Evolutionary conservation across 2,888 invertebrate species (phyloP).

Genomic region (Asteroscopus sphinx): DNA sequence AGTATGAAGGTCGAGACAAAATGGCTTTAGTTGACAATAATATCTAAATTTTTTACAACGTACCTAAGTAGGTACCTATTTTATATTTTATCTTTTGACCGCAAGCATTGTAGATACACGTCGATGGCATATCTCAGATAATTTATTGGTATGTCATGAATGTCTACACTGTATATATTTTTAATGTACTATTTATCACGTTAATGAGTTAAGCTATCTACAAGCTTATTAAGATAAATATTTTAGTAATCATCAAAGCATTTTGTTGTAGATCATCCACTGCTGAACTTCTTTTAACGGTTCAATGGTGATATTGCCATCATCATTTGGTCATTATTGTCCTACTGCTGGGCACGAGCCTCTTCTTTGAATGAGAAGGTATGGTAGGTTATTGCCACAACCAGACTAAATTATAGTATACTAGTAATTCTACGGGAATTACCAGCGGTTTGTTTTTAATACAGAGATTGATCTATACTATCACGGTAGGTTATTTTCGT

Average conservation of each 20-base stretch:
- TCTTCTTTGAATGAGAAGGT: too few species aligned
- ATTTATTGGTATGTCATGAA: conserved; percentile 45
- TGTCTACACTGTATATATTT: conserved; percentile 32
- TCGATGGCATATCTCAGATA: conserved; percentile 39
- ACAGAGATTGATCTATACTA: not conserved
- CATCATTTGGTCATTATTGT: too few species aligned
- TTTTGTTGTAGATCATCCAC: not conserved
- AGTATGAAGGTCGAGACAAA: conserved; percentile 17
- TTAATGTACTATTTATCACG: conserved; percentile 28
- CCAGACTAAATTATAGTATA: too few species aligned
- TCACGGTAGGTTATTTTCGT: not conserved
- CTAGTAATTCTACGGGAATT: too few species aligned
- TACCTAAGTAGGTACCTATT: too few species aligned
- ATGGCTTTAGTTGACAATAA: conserved; percentile 8
- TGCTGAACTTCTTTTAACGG: not conserved
- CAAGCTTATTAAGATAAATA: conserved; percentile 16
- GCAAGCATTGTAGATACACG: conserved; percentile 24
- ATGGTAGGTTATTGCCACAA: too few species aligned
- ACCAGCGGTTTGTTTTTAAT: not conserved
- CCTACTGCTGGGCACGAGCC: too few species aligned
- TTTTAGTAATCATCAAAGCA: conserved; percentile 4
- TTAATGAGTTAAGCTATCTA: conserved; percentile 34
- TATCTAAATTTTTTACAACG: conserved; percentile 16
- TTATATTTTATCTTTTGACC: conserved; percentile 30
- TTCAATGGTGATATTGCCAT: too few species aligned